Evolutionary conservation across 2,113 vertebrate species (phyloP), one percentile per base, ranked within the genome.

Genomic region (Eulemur macaco): DNA sequence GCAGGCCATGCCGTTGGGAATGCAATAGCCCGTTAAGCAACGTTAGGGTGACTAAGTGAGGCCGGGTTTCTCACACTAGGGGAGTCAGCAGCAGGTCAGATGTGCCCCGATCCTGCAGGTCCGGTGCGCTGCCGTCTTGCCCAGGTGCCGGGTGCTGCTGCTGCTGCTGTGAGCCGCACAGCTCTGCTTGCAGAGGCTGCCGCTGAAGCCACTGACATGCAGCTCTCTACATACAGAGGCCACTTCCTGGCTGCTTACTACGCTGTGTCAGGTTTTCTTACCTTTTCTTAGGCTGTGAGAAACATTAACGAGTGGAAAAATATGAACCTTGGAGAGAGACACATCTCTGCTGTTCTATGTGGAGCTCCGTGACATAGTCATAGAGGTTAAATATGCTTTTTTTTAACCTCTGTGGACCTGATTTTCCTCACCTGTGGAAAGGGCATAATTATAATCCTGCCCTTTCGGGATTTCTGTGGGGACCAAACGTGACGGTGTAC

Each of bases 1-100:
- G 66, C 8, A 9, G 92, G 88, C 86, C 54, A 69, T 31, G 56
- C 73, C 89, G 13, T 93, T 89, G 63, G 73, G 96, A 64, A 89
- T 78, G n/a, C 27, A 6, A 0, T 73, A 14, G 63, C 34, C 34
- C 58, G 20, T 93, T 96, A 39, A 27, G 86, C 66, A 97, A 82
- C 17, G 58, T 83, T 47, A 63, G 64, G 39, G 52, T 96, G 96
- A 94, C 88, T 94, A 82, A 95, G 39, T 34, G 31, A 88, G 25
- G 3, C 47, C 82, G 66, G 77, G 60, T 76, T 94, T 31, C 52
- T 68, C 42, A 63, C 4, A 3, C 15, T 27, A 74, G 37, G 31
- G 27, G 81, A 60, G 20, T 15, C 74, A 54, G 9, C 5, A 3
- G 76, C 1, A 84, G 80, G 8, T 84, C 56, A 29, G 34, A 63